Conservation (phyloP, 2,113 vertebrate species). For the Ceuthmochares aereus region DNA sequence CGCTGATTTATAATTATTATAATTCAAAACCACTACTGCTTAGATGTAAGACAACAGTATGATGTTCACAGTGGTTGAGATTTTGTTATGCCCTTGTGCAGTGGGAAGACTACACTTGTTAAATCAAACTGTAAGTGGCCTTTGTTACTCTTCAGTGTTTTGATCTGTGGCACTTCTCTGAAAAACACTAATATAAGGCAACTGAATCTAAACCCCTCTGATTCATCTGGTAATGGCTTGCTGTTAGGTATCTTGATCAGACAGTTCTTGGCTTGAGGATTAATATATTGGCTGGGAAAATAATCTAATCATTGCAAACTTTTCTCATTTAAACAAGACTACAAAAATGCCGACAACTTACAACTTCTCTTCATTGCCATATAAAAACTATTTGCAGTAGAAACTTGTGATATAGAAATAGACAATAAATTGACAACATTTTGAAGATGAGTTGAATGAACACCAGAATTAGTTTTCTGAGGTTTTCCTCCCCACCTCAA, state of each 20-base stretch:
- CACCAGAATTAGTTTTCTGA: not conserved
- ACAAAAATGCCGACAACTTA: not conserved
- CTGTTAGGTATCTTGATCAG: not conserved
- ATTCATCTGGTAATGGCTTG: not conserved
- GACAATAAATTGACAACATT: not conserved
- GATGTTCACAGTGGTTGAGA: not conserved
- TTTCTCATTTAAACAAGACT: not conserved
- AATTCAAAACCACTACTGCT: not conserved
- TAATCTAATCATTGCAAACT: not conserved
- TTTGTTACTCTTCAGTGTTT: not conserved
- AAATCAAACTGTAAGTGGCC: not conserved
- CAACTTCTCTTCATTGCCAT: not conserved
- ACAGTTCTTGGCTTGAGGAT: not conserved
- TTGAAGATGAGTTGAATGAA: constrained; percentile 1
- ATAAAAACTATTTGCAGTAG: not conserved
- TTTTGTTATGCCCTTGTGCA: not conserved
- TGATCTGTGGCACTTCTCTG: not conserved
- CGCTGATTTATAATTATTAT: not conserved
- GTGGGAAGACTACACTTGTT: not conserved
- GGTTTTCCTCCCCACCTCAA: not conserved
- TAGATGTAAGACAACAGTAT: not conserved
- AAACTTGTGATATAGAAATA: not conserved
- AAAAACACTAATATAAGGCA: not conserved
- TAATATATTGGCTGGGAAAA: not conserved
- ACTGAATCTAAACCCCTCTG: not conserved